These are phyloP conservation scores for Rhopilema esculentum DNA, from an alignment of 30 jellyfish, hydroid and myxozoan genomes.

Conservation along the genomic window DNA sequence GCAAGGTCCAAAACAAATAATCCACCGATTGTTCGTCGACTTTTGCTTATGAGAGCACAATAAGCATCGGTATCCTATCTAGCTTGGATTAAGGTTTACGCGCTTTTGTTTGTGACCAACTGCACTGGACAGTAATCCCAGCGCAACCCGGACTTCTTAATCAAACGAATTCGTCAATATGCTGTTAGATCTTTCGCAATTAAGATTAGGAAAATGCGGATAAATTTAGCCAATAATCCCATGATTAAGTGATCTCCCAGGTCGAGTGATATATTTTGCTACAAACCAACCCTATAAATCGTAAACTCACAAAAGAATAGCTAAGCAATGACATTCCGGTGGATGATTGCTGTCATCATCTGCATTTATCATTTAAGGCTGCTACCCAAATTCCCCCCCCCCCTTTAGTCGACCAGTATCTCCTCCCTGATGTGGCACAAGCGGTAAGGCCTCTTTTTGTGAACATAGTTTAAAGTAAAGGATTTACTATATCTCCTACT, in stretches of 20 bases:
- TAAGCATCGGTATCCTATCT: conserved; percentile 55
- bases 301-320: too few relatives aligned
- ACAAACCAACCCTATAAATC: conserved; percentile 10
- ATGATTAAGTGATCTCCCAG: conserved; percentile 55
- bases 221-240: conserved; percentile 55
- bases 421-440: too few relatives aligned
- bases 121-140: conserved; percentile 42
- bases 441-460: too few relatives aligned
- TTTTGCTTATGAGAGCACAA: conserved; percentile 44
- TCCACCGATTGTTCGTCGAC: conserved; percentile 51
- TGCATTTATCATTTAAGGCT: too few relatives aligned
- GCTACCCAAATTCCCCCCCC: too few relatives aligned
- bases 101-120: conserved; percentile 55
- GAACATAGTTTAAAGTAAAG: too few relatives aligned
- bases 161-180: conserved; percentile 65
- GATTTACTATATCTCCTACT: too few relatives aligned
- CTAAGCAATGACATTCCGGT: too few relatives aligned
- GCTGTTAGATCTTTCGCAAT: conserved; percentile 68
- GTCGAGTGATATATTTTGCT: conserved; percentile 49
- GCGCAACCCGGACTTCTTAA: conserved; percentile 69
- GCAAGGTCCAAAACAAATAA: conserved; percentile 77
- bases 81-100: conserved; percentile 39
- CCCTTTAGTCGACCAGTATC: too few relatives aligned
- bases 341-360: too few relatives aligned
- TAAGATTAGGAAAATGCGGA: conserved; percentile 53